Percentiles rank a stretch among this genome's conserved stretches.
Evolutionary conservation across 2,797 vertebrate species (phyloP).

Genomic region (Rhabdomys pumilio): DNA sequence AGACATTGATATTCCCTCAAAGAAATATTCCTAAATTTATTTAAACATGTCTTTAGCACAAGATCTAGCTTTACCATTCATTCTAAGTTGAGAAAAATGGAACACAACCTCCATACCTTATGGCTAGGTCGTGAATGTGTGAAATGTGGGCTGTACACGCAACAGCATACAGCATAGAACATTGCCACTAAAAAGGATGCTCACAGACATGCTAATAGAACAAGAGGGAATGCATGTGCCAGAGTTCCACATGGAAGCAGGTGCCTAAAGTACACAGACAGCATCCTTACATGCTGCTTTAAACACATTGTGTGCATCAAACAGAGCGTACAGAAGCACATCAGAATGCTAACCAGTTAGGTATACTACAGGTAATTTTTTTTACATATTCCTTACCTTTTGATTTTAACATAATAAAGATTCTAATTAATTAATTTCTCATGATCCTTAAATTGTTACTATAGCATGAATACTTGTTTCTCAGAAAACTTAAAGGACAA

Average conservation of each 20-base stretch:
- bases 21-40: neutral
- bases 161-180: neutral
- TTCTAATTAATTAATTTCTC: neutral
- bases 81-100: neutral
- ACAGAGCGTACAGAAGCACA: neutral
- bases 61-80: neutral
- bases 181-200: neutral
- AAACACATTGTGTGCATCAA: neutral
- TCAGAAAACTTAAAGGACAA: constrained; percentile 2
- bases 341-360: neutral
- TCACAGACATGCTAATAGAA: neutral
- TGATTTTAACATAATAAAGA: constrained; percentile 20
- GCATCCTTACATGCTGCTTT: neutral
- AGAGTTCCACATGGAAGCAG: neutral
- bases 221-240: neutral
- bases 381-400: constrained; percentile 38
- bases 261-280: neutral
- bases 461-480: constrained; percentile 1
- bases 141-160: neutral
- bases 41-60: neutral
- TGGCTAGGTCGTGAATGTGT: neutral
- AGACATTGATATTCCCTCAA: neutral
- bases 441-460: constrained; percentile 9
- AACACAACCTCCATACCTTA: neutral
- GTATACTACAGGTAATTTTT: neutral